Base-by-base conservation (phyloP, 2,888 invertebrate genomes). In the Candidula unifasciata region DNA sequence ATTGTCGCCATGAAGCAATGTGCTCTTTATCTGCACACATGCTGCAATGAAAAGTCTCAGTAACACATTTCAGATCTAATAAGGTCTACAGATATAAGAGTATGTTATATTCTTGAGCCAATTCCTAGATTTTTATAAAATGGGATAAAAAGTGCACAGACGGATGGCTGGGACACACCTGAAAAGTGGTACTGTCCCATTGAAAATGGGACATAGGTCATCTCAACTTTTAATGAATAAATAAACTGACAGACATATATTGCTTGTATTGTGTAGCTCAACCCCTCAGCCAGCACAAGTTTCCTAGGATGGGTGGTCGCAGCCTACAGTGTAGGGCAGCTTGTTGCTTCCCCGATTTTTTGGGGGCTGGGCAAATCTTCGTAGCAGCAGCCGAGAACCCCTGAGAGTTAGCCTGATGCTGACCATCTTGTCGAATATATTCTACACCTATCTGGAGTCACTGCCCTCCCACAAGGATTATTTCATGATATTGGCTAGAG, bases 261-360 rank as follows among this genome's bases (percentile, higher is more conserved):
- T 18, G 21, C 54, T 66, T 86, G n/a, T n/a, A n/a, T n/a, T n/a
- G n/a, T n/a, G n/a, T 88, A 92, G 92, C 82, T 92, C 35, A 92
- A 92, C 84, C 71, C 82, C 5, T 24, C 73, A 13, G 89, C 91
- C 18, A 89, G 87, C 2, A 88, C 91, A 10, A 86, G 88, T 73
- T 93, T 92, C 84, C 90, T 93, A 27, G 94, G 94, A 13, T 93
- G 92, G 91, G 92, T 93, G 24, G 92, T 94, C 1, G 93, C 94
- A 6, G 88, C 91, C 0, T 94, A 92, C 87, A 93, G 93, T 73
- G 71, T 94, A 13, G 94, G 94, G 13, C 94, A 94, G 87, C 90
- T 94, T 30, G 69, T 93, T n/a, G 92, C 93, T 8, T 92, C 93
- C 0, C 93, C 93, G 3, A 44, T 92, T 8, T 93, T 44, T 94